Percentiles rank a stretch among this genome's conserved stretches.
phyloP scores from a whole-genome alignment of 2,113 vertebrate species.

The Cacatua alba region DNA sequence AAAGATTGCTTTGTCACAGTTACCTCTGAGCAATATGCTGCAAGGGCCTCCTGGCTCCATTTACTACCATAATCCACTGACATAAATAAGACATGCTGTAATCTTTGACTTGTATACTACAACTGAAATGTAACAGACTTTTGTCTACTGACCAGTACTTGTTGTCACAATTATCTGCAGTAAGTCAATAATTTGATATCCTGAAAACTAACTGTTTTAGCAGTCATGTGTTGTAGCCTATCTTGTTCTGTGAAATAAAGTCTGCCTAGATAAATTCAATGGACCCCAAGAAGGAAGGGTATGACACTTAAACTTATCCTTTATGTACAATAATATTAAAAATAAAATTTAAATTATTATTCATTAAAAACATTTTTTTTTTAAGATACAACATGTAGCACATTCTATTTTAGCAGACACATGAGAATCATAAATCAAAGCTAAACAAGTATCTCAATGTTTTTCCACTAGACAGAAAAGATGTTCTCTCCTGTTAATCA shows the following conservation, averaged over 20 bases:
- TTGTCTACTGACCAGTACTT: neutral
- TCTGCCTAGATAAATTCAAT: neutral
- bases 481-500: neutral
- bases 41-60: neutral
- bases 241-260: neutral
- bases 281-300: neutral
- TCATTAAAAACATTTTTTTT: neutral
- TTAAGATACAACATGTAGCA: neutral
- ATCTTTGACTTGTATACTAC: neutral
- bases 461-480: neutral
- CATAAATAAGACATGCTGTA: neutral
- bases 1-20: neutral
- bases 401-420: neutral
- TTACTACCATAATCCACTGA: neutral
- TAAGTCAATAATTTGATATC: neutral
- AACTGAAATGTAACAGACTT: neutral
- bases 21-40: neutral
- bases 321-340: neutral
- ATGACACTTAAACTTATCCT: neutral
- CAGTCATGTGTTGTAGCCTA: neutral
- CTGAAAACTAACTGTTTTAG: neutral
- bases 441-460: neutral
- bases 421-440: neutral
- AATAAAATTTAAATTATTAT: neutral
- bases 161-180: neutral